Conservation (phyloP, 1,140 invertebrate species). For the Drosophila ironensis region DNA sequence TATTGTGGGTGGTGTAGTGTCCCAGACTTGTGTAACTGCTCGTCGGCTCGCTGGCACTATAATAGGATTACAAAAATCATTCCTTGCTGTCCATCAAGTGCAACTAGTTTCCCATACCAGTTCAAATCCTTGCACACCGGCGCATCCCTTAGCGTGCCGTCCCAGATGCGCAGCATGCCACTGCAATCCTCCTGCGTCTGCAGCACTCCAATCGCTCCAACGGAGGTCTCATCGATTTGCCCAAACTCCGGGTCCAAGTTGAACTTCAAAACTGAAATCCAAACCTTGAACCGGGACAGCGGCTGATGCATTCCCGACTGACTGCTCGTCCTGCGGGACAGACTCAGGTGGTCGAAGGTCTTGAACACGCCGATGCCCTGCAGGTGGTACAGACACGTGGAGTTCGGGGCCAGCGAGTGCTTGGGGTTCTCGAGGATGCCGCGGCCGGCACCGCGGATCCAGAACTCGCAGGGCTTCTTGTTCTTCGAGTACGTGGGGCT, state of each 20-base stretch:
- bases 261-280: slow-evolving; percentile 94
- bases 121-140: slow-evolving; percentile 90
- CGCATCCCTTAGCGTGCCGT: slow-evolving; percentile 89
- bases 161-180: slow-evolving; percentile 92
- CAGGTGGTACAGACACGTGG: slow-evolving; percentile 93
- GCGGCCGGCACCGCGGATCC: slow-evolving; percentile 89
- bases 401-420: slow-evolving; percentile 92
- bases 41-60: slow-evolving; percentile 42
- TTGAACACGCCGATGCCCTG: slow-evolving; percentile 83
- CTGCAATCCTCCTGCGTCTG: slow-evolving; percentile 88
- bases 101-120: slow-evolving; percentile 88
- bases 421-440: slow-evolving; percentile 90
- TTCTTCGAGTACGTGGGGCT: slow-evolving; percentile 90
- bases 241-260: slow-evolving; percentile 83
- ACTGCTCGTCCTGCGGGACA: slow-evolving; percentile 66
- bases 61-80: neutral
- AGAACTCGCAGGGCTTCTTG: slow-evolving; percentile 92
- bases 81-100: neutral
- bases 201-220: slow-evolving; percentile 83
- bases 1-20: slow-evolving; percentile 77
- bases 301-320: slow-evolving; percentile 66
- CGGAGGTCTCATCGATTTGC: slow-evolving; percentile 83
- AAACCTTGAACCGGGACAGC: slow-evolving; percentile 88
- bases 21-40: slow-evolving; percentile 45
- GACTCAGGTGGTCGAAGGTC: slow-evolving; percentile 76